These are phyloP conservation scores for Steinernema scapterisci DNA, from an alignment of 2,888 invertebrate genomes.

Conservation along the genomic window DNA sequence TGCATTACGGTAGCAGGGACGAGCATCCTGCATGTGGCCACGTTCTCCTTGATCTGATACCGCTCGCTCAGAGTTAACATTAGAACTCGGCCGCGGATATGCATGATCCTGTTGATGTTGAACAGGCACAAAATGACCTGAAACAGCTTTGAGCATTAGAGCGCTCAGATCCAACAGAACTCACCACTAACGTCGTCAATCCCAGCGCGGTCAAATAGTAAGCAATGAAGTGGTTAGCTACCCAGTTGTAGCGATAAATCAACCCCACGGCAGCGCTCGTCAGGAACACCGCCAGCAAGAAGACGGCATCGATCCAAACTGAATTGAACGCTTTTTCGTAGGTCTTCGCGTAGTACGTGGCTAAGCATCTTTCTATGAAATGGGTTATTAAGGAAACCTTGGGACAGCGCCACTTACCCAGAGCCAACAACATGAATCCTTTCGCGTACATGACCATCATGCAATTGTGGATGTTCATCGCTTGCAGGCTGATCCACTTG, in stretches of 20 bases:
- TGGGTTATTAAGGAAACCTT: too few species aligned
- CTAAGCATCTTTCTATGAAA: background rate
- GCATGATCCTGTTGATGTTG: constrained; percentile 23
- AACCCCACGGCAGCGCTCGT: background rate
- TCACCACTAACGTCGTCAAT: background rate
- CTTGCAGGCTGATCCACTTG: background rate
- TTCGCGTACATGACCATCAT: constrained; percentile 1
- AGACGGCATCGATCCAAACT: background rate
- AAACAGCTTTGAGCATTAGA: background rate
- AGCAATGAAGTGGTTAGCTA: background rate
- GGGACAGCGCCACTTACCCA: background rate
- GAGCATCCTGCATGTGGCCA: constrained; percentile 10
- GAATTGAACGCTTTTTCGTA: background rate
- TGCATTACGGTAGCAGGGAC: constrained; percentile 7
- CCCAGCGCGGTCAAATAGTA: constrained; percentile 6
- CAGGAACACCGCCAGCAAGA: background rate
- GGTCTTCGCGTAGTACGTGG: constrained; percentile 9
- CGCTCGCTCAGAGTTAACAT: constrained; percentile 14
- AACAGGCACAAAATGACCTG: constrained; percentile 4
- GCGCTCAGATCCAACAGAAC: too few species aligned
- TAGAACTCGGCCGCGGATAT: background rate
- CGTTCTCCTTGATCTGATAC: constrained; percentile 16
- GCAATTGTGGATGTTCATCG: background rate
- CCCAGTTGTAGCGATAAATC: background rate
- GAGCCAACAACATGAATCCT: background rate